Conservation (phyloP, 2,888 invertebrate species). For the Neoascia interrupta region DNA sequence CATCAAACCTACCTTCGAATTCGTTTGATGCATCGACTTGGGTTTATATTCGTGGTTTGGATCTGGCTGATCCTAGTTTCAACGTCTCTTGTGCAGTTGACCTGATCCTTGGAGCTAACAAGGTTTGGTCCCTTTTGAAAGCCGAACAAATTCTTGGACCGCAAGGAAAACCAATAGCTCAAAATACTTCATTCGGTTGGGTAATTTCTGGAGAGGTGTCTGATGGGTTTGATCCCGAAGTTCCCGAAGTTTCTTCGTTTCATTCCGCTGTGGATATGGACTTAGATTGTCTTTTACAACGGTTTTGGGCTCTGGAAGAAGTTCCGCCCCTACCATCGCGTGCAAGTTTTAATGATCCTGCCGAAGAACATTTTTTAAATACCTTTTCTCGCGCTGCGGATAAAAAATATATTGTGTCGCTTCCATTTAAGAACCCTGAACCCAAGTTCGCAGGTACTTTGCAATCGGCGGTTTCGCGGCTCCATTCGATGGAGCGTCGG, state of each 20-base stretch:
- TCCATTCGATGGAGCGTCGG: constrained; percentile 19
- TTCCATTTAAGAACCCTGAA: constrained; percentile 19
- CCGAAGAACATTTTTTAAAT: constrained; percentile 22
- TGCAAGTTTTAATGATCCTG: constrained; percentile 27
- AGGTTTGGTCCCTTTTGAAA: constrained; percentile 43
- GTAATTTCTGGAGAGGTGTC: constrained; percentile 39
- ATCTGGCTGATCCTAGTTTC: constrained; percentile 51
- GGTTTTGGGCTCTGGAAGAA: not conserved
- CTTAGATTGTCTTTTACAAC: not conserved
- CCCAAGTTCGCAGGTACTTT: constrained; percentile 18
- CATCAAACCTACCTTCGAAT: not conserved
- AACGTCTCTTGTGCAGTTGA: constrained; percentile 44
- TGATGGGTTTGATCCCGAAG: not conserved
- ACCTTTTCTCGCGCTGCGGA: constrained; percentile 21
- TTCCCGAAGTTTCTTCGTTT: too few species aligned
- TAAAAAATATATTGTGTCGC: constrained; percentile 29
- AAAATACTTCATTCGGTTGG: constrained; percentile 57
- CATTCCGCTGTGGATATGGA: not conserved
- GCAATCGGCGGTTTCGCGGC: not conserved
- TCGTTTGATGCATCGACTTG: too few species aligned
- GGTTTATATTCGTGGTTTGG: not conserved
- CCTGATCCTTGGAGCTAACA: constrained; percentile 45
- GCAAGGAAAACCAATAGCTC: constrained; percentile 17
- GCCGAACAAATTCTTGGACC: constrained; percentile 24
- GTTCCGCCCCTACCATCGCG: constrained; percentile 19